These are phyloP conservation scores for Poicephalus gulielmi DNA, from an alignment of 2,113 vertebrate species.

Conservation along the genomic window DNA sequence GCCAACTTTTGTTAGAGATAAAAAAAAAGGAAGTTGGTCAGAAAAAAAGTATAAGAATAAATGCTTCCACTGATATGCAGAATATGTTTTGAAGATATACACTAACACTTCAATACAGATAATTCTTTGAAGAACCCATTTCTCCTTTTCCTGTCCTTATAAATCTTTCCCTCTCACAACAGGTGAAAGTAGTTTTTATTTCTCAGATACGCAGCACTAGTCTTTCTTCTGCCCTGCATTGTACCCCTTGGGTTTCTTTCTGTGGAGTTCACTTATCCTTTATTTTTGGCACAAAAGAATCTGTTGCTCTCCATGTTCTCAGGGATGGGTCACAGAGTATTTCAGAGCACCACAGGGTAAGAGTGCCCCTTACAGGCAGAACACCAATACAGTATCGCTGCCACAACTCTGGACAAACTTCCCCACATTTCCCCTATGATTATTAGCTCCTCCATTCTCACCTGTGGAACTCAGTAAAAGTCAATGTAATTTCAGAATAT, in stretches of 20 bases:
- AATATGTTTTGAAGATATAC: not conserved
- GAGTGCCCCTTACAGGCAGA: not conserved
- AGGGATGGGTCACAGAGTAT: not conserved
- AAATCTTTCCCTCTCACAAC: not conserved
- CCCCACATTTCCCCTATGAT: not conserved
- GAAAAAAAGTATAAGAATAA: not conserved
- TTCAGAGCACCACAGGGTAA: not conserved
- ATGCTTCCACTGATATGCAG: not conserved
- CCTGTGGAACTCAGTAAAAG: not conserved
- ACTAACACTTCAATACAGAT: not conserved
- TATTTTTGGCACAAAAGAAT: not conserved
- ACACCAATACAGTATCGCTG: not conserved
- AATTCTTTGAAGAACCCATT: not conserved
- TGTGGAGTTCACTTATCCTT: not conserved
- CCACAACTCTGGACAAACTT: not conserved
- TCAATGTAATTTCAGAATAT: not conserved
- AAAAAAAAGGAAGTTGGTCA: not conserved
- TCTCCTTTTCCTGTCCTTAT: not conserved
- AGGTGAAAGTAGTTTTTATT: not conserved
- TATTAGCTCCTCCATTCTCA: not conserved
- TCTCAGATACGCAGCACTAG: not conserved
- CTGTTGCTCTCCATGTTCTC: not conserved
- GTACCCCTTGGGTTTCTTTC: not conserved
- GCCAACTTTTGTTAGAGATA: not conserved
- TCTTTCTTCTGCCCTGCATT: not conserved